These are phyloP conservation scores for Sylvicapra grimmia DNA, from an alignment of 2,113 vertebrate genomes.

Conservation along the genomic window DNA sequence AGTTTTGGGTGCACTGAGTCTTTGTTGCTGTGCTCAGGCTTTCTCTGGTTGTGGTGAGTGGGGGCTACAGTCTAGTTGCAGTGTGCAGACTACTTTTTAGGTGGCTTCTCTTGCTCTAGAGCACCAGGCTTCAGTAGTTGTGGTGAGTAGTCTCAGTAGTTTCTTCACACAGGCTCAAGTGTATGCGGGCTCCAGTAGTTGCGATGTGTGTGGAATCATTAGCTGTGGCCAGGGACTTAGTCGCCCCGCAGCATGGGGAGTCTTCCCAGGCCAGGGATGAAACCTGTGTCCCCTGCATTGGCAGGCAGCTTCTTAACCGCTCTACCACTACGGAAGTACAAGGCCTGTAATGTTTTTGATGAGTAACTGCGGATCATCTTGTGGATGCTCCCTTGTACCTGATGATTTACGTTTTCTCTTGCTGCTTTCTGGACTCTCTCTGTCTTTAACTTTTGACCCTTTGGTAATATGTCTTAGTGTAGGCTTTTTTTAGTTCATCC, in stretches of 20 bases:
- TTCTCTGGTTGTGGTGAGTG: neutral
- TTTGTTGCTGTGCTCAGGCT: neutral
- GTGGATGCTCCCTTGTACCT: neutral
- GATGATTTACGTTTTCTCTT: neutral
- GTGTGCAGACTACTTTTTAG: neutral
- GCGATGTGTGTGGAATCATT: neutral
- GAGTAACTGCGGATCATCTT: neutral
- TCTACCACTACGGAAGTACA: neutral
- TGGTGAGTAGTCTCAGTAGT: neutral
- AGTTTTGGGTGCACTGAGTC: neutral
- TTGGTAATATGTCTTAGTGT: neutral
- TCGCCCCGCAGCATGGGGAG: neutral
- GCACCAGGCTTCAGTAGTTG: neutral
- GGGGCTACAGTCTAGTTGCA: neutral
- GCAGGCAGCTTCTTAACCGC: neutral
- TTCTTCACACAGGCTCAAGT: neutral
- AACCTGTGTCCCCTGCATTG: neutral
- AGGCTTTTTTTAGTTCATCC: neutral
- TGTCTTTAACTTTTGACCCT: neutral
- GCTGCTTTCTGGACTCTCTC: neutral
- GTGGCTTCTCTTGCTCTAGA: neutral
- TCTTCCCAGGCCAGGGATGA: neutral
- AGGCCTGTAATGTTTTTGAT: neutral
- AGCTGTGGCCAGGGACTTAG: neutral
- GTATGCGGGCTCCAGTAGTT: neutral